Percentiles rank a stretch among this genome's conserved stretches.
phyloP scores from a whole-genome alignment of 2,888 invertebrate genomes.

The Xylocampa areola region DNA sequence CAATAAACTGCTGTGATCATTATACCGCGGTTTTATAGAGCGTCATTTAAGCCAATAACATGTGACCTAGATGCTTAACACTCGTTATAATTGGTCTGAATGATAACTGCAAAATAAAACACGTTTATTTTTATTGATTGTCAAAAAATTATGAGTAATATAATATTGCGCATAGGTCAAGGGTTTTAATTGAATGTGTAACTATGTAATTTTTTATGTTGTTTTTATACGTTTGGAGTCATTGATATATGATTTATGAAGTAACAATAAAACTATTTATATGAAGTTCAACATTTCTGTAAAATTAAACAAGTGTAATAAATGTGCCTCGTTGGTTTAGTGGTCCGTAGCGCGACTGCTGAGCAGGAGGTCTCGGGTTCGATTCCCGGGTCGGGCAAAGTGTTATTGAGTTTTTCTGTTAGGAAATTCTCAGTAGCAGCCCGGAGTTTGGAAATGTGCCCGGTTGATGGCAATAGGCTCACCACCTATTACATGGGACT shows the following conservation, averaged over 20 bases:
- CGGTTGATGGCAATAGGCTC: too few species aligned
- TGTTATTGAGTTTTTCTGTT: too few species aligned
- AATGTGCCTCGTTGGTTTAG: too few species aligned
- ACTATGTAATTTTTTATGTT: constrained; percentile 19
- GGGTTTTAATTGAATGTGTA: constrained; percentile 42
- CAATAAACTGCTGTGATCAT: constrained; percentile 42
- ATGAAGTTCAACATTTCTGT: neutral
- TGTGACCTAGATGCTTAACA: constrained; percentile 41
- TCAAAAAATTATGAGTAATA: constrained; percentile 26
- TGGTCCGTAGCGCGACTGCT: too few species aligned
- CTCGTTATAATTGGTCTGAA: constrained; percentile 41
- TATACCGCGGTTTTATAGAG: too few species aligned
- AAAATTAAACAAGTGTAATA: too few species aligned
- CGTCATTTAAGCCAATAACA: constrained; percentile 30
- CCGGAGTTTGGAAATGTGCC: too few species aligned
- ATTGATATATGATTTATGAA: constrained; percentile 25
- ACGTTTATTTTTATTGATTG: constrained; percentile 42
- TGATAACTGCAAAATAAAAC: constrained; percentile 37
- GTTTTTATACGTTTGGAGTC: constrained; percentile 13
- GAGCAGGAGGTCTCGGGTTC: too few species aligned
- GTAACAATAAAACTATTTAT: constrained; percentile 7
- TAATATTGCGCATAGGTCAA: constrained; percentile 48
- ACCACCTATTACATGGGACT: too few species aligned
- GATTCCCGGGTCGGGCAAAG: too few species aligned
- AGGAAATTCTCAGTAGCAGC: too few species aligned